Base-by-base conservation (phyloP, 2,797 vertebrate genomes). In the Lacerta agilis region DNA sequence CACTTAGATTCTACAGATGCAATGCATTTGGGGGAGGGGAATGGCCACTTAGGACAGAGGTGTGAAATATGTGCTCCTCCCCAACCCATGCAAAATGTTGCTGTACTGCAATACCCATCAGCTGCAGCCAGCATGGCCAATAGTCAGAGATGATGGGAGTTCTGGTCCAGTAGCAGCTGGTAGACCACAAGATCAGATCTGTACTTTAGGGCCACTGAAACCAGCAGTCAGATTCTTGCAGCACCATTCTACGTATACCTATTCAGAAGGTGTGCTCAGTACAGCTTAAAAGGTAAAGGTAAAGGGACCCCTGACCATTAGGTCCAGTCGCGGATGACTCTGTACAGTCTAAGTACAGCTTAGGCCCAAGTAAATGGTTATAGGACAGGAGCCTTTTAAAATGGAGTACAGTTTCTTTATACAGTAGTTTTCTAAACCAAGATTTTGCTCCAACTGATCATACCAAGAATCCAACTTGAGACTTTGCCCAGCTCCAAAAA, bases 41-140 rank as follows among this genome's bases (percentile, higher is more conserved):
- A 89, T 61, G 72, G 86, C 15, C 69, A 71, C 83, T 87, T 79
- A 86, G 15, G 58, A 17, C 58, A 61, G 58, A 61, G 49, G 58
- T 61, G 17, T 61, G 58, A 61, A 61, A 61, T 20, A 58, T 61
- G 5, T 61, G 15, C 18, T 23, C 58, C 58, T 61, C 20, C 58
- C 58, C 58, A 17, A 15, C 58, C 45, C 11, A 49, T 49, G 13
- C 49, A 49, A 49, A 49, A 23, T 61, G 6, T 61, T 23, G 18
- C 20, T 61, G 18, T 11, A 6, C 18, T 61, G 17, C 6, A 61
- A 61, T 61, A 61, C 58, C 58, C 58, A 61, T 61, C 5, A 61
- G 58, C 58, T 20, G 17, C 58, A 61, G 58, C 58, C 4, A 61
- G 18, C 20, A 61, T 61, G 58, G 58, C 18, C 5, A 61, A 61